Percentiles rank a stretch among this genome's conserved stretches.
phyloP scores from a whole-genome alignment of 2,797 vertebrate species.

The Pseudomugil tenellus region DNA sequence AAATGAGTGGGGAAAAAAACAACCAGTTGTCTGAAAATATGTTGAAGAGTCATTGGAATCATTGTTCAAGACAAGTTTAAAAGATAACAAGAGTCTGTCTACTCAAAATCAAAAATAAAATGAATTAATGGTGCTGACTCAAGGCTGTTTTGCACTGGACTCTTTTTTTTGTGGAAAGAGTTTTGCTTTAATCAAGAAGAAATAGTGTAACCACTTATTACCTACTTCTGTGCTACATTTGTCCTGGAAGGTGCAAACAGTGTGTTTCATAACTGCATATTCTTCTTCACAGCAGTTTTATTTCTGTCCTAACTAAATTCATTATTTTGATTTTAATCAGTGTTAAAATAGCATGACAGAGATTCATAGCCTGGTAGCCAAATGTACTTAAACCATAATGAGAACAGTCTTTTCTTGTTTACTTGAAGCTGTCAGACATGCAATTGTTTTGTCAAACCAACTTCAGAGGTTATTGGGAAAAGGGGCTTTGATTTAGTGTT shows the following conservation, averaged over 20 bases:
- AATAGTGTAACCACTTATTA: background rate
- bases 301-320: background rate
- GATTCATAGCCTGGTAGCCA: background rate
- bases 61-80: background rate
- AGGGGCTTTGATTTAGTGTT: constrained; percentile 80
- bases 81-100: background rate
- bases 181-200: background rate
- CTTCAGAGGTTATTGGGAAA: constrained; percentile 45
- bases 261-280: background rate
- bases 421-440: constrained; percentile 36
- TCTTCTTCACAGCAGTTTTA: background rate
- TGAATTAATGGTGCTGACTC: background rate
- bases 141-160: background rate
- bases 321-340: background rate
- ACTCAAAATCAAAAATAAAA: background rate
- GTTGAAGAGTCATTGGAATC: background rate
- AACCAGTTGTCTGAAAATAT: background rate
- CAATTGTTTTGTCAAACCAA: constrained; percentile 52
- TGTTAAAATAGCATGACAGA: background rate
- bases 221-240: background rate
- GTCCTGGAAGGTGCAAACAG: background rate
- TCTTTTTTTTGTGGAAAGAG: no score
- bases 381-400: constrained; percentile 19
- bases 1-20: background rate
- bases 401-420: constrained; percentile 18